Evolutionary conservation across 2,888 invertebrate genomes (phyloP), one percentile per base, ranked within the genome.

Genomic region (Oligia strigilis): DNA sequence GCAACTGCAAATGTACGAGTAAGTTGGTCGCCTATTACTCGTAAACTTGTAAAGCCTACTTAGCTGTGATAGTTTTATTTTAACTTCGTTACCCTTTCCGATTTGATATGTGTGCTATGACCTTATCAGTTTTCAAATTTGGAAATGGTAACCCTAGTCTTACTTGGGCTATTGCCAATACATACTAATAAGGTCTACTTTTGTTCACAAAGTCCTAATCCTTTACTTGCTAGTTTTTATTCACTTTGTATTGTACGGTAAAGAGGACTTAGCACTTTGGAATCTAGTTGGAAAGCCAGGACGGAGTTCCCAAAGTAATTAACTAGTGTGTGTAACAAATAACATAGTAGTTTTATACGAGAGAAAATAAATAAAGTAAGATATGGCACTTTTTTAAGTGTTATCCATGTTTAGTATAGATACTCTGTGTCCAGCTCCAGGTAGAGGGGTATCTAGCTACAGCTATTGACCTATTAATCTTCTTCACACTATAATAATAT

Each of bases 261-360:
- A 4, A 49, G 5, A 60, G 64, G 66, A 80, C 64, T 82, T 74
- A 76, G 60, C 72, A 80, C 60, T 85, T 86, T 60, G 43, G 43
- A 60, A 83, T 73, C 60, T 74, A 76, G 66, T 86, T 85, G 62
- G 64, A 29, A 65, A 69, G 55, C 36, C 64, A 79, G 43, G 72
- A 65, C 14, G 36, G 40, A 85, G 71, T 76, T 85, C 0, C 23
- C n/a, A n/a, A 83, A 83, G 75, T 80, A 86, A 83, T 85, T 86
- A 86, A 69, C 58, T 49, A 11, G 52, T 65, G 19, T 65, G 65
- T n/a, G 43, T 55, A 29, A 72, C 23, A 11, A 4, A 13, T 49
- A n/a, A 58, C n/a, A 52, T 64, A 52, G 46, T 62, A 11, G 58
- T 62, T 67, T 72, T 52, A n/a, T 60, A 4, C 14, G 29, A 29